A percentile compares a stretch with the other conserved stretches of the same genome.
These are phyloP conservation scores for Drosophila mayaguana DNA, from an alignment of 2,888 invertebrate genomes.

Conservation along the genomic window DNA sequence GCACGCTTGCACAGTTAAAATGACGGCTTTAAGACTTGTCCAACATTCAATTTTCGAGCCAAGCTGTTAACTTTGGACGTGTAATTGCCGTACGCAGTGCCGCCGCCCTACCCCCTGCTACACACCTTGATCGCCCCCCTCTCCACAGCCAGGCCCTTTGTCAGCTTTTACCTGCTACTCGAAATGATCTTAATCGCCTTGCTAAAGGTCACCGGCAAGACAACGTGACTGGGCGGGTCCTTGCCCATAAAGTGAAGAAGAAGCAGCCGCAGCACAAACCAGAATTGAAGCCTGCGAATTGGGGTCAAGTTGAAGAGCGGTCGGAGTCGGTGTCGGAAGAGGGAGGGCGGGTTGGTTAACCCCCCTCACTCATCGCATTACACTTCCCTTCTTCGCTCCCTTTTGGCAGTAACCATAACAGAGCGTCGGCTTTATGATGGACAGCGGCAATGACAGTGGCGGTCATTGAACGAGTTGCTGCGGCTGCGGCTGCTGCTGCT, in stretches of 20 bases:
- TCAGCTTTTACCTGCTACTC: constrained; percentile 1
- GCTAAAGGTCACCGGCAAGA: constrained; percentile 41
- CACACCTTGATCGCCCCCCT: background rate
- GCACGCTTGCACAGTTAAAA: constrained; percentile 6
- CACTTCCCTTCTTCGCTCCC: background rate
- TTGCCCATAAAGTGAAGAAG: constrained; percentile 35
- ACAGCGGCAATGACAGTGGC: constrained; percentile 59
- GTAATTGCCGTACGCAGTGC: constrained; percentile 44
- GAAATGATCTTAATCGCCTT: constrained; percentile 53
- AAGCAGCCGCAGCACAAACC: constrained; percentile 6
- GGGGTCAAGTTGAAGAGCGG: constrained; percentile 70
- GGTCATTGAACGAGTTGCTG: constrained; percentile 61
- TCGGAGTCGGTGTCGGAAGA: background rate
- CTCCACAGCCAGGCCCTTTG: too few species aligned
- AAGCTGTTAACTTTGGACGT: constrained; percentile 57
- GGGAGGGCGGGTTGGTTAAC: background rate
- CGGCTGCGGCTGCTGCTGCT: background rate
- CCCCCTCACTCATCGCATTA: background rate
- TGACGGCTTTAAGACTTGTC: constrained; percentile 32
- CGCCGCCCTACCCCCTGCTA: background rate
- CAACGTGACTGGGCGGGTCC: constrained; percentile 53
- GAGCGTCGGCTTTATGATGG: constrained; percentile 33
- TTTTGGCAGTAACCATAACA: constrained; percentile 19
- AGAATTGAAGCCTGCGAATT: constrained; percentile 30
- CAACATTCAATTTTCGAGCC: constrained; percentile 39